These are phyloP conservation scores for Gracilinanus agilis DNA, from an alignment of 2,113 vertebrate species.

Conservation along the genomic window DNA sequence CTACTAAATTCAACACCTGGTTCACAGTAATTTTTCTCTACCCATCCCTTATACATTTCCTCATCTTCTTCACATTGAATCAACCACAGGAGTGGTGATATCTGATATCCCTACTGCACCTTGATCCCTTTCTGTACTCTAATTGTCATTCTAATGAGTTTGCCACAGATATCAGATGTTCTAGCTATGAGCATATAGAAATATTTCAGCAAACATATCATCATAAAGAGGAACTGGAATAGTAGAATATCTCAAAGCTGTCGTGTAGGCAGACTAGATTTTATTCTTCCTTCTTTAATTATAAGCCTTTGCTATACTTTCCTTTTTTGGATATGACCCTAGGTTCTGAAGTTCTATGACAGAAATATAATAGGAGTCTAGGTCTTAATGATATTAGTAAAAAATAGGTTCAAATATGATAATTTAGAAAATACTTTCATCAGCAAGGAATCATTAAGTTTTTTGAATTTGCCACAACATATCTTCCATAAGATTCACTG, in stretches of 20 bases:
- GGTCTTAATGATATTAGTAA: neutral
- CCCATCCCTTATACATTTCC: no score
- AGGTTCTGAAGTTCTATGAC: neutral
- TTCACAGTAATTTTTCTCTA: no score
- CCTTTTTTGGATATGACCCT: neutral
- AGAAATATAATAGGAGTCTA: neutral
- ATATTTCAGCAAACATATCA: neutral
- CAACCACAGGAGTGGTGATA: no score
- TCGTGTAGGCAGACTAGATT: neutral
- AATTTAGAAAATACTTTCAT: neutral
- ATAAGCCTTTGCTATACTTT: neutral
- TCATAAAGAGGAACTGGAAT: neutral
- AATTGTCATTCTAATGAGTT: neutral
- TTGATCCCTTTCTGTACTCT: no score
- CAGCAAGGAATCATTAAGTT: neutral
- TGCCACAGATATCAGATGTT: neutral
- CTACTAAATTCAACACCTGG: no score
- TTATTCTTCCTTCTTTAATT: neutral
- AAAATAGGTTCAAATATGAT: neutral
- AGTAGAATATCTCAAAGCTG: neutral
- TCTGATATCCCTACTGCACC: no score
- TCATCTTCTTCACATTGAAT: no score
- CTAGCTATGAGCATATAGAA: neutral
- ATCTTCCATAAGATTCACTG: neutral
- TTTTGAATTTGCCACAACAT: neutral